Evolutionary conservation across 2,888 invertebrate genomes (phyloP).

Genomic region (Rotaria magnacalcarata): DNA sequence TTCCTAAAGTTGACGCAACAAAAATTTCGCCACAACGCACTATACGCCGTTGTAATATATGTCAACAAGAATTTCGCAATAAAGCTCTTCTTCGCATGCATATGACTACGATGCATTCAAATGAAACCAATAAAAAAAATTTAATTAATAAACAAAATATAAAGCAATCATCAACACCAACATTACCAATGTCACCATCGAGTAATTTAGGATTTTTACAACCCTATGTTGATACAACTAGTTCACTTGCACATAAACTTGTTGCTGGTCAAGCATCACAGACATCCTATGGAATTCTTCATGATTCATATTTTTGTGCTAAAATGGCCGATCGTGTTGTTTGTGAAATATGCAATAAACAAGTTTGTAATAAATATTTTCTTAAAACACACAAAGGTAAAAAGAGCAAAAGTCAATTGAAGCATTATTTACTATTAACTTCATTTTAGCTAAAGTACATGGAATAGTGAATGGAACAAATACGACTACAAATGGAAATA

Average conservation of each 20-base stretch:
- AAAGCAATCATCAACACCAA: background rate
- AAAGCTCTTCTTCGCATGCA: conserved; percentile 57
- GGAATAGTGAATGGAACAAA: background rate
- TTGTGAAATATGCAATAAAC: conserved; percentile 95
- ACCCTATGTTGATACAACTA: conserved; percentile 32
- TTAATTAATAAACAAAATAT: background rate
- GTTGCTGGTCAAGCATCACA: conserved; percentile 40
- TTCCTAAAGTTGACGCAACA: no score
- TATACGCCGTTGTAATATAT: conserved; percentile 69
- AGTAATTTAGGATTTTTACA: conserved; percentile 6
- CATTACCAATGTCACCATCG: background rate
- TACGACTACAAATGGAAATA: background rate
- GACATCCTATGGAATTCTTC: conserved; percentile 42
- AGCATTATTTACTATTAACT: background rate
- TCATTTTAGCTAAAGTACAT: conserved; percentile 17
- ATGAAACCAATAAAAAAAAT: background rate
- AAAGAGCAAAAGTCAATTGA: conserved; percentile 68
- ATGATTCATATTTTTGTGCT: conserved; percentile 49
- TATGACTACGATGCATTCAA: conserved; percentile 47
- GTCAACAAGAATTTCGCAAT: conserved; percentile 65
- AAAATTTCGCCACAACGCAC: background rate
- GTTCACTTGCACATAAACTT: conserved; percentile 32
- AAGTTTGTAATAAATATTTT: conserved; percentile 97
- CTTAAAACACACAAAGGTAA: conserved; percentile 98
- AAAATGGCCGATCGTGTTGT: conserved; percentile 58